Evolutionary conservation across 1,140 invertebrate species (phyloP).

Genomic region (Brachionus rotundiformis): DNA sequence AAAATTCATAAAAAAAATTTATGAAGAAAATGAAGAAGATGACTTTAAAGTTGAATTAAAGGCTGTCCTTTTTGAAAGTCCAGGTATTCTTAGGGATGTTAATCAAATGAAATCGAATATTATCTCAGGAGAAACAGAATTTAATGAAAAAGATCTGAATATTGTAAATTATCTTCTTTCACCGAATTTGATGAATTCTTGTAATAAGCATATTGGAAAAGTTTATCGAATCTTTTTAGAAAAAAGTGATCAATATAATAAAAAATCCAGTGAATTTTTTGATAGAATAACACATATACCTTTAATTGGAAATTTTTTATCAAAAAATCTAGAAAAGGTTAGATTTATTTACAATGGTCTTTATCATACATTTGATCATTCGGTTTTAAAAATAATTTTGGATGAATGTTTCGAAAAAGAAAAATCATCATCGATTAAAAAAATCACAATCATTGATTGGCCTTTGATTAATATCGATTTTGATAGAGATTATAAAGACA

Average conservation of each 20-base stretch:
- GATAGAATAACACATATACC: background rate
- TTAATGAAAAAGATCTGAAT: background rate
- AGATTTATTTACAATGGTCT: background rate
- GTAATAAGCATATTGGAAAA: background rate
- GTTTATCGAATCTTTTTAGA: background rate
- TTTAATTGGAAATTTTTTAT: background rate
- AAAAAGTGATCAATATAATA: background rate
- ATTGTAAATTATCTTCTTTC: background rate
- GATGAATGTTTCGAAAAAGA: background rate
- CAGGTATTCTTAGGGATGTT: background rate
- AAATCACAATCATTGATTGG: background rate
- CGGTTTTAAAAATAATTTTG: background rate
- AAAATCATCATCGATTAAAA: background rate
- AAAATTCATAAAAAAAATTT: background rate
- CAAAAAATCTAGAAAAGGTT: background rate
- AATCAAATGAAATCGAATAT: background rate
- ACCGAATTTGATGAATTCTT: constrained; percentile 3
- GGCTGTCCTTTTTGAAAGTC: constrained; percentile 8
- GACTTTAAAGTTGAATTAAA: background rate
- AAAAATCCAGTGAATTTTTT: background rate
- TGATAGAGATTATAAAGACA: background rate
- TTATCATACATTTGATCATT: background rate
- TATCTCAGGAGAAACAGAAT: background rate
- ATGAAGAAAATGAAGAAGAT: background rate
- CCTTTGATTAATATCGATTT: background rate